Evolutionary conservation across 2,888 invertebrate species (phyloP), one percentile per base, ranked within the genome.

Genomic region (Chironomus tentans): DNA sequence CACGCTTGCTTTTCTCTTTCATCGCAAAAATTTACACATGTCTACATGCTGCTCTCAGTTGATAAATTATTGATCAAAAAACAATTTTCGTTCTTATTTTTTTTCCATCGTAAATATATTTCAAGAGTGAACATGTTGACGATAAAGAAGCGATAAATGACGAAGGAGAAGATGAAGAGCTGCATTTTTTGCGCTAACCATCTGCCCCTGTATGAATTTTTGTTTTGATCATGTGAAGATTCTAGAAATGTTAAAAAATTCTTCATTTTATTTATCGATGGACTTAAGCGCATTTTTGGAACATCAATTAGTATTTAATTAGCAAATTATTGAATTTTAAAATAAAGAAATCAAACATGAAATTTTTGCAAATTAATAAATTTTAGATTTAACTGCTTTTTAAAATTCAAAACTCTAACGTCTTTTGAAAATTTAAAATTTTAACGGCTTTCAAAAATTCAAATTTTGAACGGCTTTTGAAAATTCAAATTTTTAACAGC

Each of bases 171-270:
- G 56, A 18, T 18, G 56, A n/a, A 18, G n/a, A 18, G 15, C 15
- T 70, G 70, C 70, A 22, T 69, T 70, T 70, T 56, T 70, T 47
- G 18, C 70, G 50, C 50, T 24, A 50, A 56, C 70, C 70, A 70
- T 70, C 70, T 70, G 69, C 69, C 69, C n/a, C 38, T 15, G 15
- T 38, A 38, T 38, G 38, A 38, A 2, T 38, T 38, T 38, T 38
- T 38, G 7, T 38, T 38, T 38, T 10, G 38, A 4, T 10, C 10
- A 38, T 38, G 15, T 18, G 50, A 50, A 50, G 50, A 13, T n/a
- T n/a, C 50, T 28, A 5, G 5, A 28, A 28, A 28, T 5, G 13
- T 48, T 48, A n/a, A n/a, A 13, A 24, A 24, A 24, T n/a, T n/a
- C n/a, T n/a, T n/a, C n/a, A n/a, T n/a, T n/a, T n/a, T n/a, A n/a